Evolutionary conservation across 2,113 vertebrate genomes (phyloP), one percentile per base, ranked within the genome.

Genomic region (Bungarus multicinctus): DNA sequence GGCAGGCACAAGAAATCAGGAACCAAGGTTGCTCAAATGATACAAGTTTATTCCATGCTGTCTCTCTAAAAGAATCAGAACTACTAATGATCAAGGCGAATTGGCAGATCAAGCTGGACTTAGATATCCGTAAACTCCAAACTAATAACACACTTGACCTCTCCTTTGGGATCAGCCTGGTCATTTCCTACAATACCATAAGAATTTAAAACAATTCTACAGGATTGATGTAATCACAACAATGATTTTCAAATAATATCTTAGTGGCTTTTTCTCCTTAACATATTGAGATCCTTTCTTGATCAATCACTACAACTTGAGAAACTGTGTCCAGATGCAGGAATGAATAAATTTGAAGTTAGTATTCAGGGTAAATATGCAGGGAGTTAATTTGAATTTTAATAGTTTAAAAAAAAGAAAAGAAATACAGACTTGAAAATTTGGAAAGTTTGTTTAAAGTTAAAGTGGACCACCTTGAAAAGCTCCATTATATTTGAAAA

Each of bases 301-400:
- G 98, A 98, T 97, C 96, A 97, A 97, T 95, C 94, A 91, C 93
- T 94, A 91, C 74, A 96, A 96, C 91, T 94, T 95, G 94, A 93
- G 95, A 97, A 97, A 97, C 96, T 39, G 95, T 97, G 97, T 97
- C 94, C 93, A 18, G 93, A 97, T 94, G 95, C 95, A 95, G 93
- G 93, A 96, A 97, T 95, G 94, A 95, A 96, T 96, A 96, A 96
- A 97, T 97, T 96, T 96, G 96, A 89, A 97, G 85, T 90, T 96
- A 93, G 93, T 87, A 96, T 93, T 94, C 95, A 93, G 94, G 96
- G 97, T 96, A 96, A 97, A 95, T 90, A 93, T 95, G 87, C 96
- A 95, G 95, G 93, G 94, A 97, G 92, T 96, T 97, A 95, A 97
- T 97, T 95, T 95, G 95, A 94, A 97, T 98, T 97, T 97, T 97